phyloP scores from a whole-genome alignment of 2,888 invertebrate species.

The Heteromurus nitidus region DNA sequence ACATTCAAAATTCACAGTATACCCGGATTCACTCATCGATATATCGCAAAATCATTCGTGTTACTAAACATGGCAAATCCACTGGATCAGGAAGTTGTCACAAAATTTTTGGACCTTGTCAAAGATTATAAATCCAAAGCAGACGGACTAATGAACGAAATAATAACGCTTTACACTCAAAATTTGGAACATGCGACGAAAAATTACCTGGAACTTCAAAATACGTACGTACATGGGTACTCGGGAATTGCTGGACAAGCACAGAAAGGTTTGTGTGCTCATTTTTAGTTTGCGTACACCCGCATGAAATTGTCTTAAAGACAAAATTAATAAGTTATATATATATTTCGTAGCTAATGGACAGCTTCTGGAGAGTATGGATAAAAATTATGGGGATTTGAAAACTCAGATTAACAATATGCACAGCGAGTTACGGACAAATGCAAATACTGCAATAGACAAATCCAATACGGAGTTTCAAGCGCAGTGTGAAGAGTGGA shows the following conservation, averaged over 20 bases:
- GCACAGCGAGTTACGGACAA: slow-evolving; percentile 15
- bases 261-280: slow-evolving; percentile 30
- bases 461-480: slow-evolving; percentile 17
- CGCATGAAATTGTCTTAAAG: neutral
- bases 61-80: slow-evolving; percentile 36
- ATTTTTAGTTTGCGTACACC: neutral
- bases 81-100: neutral
- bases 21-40: too few relatives aligned
- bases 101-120: slow-evolving; percentile 46
- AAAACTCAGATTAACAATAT: slow-evolving; percentile 1
- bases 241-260: slow-evolving; percentile 12
- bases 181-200: slow-evolving; percentile 20
- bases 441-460: slow-evolving; percentile 35
- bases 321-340: neutral
- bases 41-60: too few relatives aligned
- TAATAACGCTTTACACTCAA: neutral
- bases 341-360: slow-evolving; percentile 33
- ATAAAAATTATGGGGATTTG: slow-evolving; percentile 41
- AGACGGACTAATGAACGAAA: slow-evolving; percentile 34
- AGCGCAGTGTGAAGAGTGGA: slow-evolving; percentile 39
- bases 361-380: slow-evolving; percentile 45
- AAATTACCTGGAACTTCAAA: slow-evolving; percentile 48
- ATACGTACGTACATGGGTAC: slow-evolving; percentile 25
- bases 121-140: slow-evolving; percentile 39
- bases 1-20: too few relatives aligned